phyloP scores from a whole-genome alignment of 2,888 invertebrate genomes.

The Neuroscelio doddi region DNA sequence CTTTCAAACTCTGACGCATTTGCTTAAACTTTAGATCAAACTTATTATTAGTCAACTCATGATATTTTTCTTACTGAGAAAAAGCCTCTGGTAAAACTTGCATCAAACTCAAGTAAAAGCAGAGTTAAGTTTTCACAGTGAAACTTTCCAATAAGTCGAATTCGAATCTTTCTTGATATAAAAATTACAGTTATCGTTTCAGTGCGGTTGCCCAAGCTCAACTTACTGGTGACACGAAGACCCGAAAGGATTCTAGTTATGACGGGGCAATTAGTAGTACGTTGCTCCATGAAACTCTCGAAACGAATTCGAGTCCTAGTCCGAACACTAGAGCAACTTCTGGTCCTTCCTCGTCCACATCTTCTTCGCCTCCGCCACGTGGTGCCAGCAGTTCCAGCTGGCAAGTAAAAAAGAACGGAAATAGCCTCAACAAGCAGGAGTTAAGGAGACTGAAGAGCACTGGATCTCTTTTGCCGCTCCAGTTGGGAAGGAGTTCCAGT shows the following conservation, averaged over 20 bases:
- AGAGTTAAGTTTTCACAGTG: neutral
- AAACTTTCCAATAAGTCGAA: neutral
- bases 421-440: constrained; percentile 62
- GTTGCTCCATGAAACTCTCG: constrained; percentile 60
- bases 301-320: constrained; percentile 66
- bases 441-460: constrained; percentile 64
- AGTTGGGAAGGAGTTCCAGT: constrained; percentile 62
- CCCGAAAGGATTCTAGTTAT: constrained; percentile 64
- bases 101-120: neutral
- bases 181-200: constrained; percentile 50
- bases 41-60: too few species aligned
- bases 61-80: too few species aligned
- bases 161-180: constrained; percentile 19
- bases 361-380: constrained; percentile 61
- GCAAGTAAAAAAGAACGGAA: constrained; percentile 64
- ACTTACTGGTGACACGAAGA: constrained; percentile 53
- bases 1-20: too few species aligned
- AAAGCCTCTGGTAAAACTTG: neutral
- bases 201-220: constrained; percentile 68
- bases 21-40: too few species aligned
- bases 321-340: constrained; percentile 65
- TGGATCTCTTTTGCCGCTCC: constrained; percentile 64
- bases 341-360: constrained; percentile 67
- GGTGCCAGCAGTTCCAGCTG: constrained; percentile 50
- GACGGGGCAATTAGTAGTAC: constrained; percentile 63